Percentiles rank a stretch among this genome's conserved stretches.
phyloP scores from a whole-genome alignment of 2,797 vertebrate genomes.

The Amniataba percoides region DNA sequence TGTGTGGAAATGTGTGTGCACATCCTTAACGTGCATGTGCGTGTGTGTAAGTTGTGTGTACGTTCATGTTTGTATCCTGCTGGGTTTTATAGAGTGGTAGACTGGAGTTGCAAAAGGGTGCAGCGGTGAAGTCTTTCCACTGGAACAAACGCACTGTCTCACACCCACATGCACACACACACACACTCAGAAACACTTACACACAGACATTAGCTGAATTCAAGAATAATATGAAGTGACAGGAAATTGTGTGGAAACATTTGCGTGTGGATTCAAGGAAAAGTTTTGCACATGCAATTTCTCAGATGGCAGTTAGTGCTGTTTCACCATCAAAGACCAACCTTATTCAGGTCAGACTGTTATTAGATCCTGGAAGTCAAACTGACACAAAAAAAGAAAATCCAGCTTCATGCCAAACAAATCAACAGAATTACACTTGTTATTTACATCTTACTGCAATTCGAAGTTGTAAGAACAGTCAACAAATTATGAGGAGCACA shows the following conservation, averaged over 20 bases:
- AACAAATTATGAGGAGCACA: constrained; percentile 6
- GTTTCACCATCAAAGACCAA: constrained; percentile 20
- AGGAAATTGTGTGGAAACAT: constrained; percentile 51
- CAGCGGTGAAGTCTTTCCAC: constrained; percentile 72
- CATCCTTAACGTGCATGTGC: neutral
- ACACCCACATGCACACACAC: constrained; percentile 34
- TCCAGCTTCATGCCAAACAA: neutral
- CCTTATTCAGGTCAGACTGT: constrained; percentile 47
- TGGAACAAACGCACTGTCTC: constrained; percentile 63
- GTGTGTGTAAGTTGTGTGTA: constrained; percentile 25
- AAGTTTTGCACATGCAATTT: constrained; percentile 37
- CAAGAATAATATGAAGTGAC: constrained; percentile 53
- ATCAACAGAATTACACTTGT: neutral
- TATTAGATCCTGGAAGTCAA: constrained; percentile 13
- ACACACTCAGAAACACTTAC: constrained; percentile 17
- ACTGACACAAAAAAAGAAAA: constrained; percentile 22
- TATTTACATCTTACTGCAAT: constrained; percentile 11
- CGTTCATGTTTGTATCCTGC: constrained; percentile 54
- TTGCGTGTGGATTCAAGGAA: constrained; percentile 32
- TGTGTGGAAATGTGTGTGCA: constrained; percentile 19
- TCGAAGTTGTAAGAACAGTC: neutral
- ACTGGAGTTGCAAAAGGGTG: constrained; percentile 46
- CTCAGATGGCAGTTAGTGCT: constrained; percentile 28
- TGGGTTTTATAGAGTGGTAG: constrained; percentile 70
- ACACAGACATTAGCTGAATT: constrained; percentile 32